Conservation (phyloP, 1,140 invertebrate species). For the Philopotamus ludificatus region DNA sequence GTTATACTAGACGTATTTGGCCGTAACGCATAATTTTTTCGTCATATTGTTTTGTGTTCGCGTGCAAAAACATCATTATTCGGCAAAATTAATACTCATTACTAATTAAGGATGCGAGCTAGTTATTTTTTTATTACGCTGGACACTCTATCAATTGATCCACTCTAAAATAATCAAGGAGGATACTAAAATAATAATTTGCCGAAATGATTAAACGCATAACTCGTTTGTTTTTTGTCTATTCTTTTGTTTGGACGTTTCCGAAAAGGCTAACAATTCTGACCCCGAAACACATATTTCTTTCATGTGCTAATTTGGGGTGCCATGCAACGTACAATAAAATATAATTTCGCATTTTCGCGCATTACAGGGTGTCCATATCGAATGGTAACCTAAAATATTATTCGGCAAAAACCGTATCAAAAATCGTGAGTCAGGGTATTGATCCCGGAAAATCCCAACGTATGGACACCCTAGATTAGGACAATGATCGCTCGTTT, state of each 20-base stretch:
- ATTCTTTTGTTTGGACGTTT: background rate
- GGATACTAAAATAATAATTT: slow-evolving; percentile 1
- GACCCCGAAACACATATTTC: background rate
- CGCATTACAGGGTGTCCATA: background rate
- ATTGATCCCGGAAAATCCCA: too few relatives aligned
- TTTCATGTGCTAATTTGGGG: background rate
- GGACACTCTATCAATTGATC: background rate
- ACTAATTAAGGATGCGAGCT: background rate
- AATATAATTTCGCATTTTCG: background rate
- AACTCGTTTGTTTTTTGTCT: background rate
- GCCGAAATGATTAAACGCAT: background rate
- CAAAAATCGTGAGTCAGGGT: too few relatives aligned
- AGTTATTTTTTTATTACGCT: background rate
- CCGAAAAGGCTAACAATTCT: background rate
- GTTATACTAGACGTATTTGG: too few relatives aligned
- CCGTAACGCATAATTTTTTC: too few relatives aligned
- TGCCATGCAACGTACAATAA: background rate
- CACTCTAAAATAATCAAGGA: background rate
- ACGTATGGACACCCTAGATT: too few relatives aligned
- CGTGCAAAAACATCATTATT: background rate
- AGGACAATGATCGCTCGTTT: too few relatives aligned
- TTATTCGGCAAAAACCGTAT: too few relatives aligned
- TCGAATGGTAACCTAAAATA: too few relatives aligned
- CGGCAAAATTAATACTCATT: background rate
- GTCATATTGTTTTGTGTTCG: too few relatives aligned